A percentile compares a stretch with the other conserved stretches of the same genome.
These are phyloP conservation scores for Chionoecetes opilio DNA, from an alignment of 1,140 invertebrate species.

Conservation along the genomic window DNA sequence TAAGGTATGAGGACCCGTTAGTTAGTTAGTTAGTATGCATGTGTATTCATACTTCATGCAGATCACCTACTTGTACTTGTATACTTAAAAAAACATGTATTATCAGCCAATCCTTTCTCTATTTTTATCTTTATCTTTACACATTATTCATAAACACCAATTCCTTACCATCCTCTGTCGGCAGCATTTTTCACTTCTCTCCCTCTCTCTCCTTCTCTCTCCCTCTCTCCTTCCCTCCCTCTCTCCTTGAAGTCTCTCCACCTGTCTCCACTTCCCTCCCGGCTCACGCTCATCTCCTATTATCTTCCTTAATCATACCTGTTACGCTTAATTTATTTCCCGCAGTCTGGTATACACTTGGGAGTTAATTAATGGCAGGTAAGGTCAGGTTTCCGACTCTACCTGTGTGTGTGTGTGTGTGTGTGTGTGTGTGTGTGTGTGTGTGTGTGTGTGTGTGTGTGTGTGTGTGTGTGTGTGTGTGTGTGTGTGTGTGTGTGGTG, in stretches of 20 bases:
- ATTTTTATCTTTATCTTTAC: too few species aligned
- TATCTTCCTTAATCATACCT: slow-evolving; percentile 18
- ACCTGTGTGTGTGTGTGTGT: background rate
- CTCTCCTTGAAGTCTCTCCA: background rate
- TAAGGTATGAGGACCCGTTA: background rate
- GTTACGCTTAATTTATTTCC: slow-evolving; percentile 21
- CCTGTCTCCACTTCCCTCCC: background rate
- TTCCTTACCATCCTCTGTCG: slow-evolving; percentile 2
- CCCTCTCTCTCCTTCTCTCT: background rate
- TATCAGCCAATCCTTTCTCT: background rate
- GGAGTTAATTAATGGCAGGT: slow-evolving; percentile 20
- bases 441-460: too few species aligned
- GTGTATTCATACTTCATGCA: background rate
- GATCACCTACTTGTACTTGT: background rate
- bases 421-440: slow-evolving; percentile 5
- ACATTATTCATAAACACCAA: background rate
- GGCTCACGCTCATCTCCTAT: background rate
- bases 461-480: too few species aligned
- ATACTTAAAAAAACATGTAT: background rate
- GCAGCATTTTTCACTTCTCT: background rate
- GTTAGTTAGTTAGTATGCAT: background rate
- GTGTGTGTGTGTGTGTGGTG: too few species aligned
- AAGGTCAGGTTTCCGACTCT: background rate
- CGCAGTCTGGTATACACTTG: background rate
- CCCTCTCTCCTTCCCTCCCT: background rate